Conservation (phyloP, 2,113 vertebrate species). For the Syrmaticus mikado region DNA sequence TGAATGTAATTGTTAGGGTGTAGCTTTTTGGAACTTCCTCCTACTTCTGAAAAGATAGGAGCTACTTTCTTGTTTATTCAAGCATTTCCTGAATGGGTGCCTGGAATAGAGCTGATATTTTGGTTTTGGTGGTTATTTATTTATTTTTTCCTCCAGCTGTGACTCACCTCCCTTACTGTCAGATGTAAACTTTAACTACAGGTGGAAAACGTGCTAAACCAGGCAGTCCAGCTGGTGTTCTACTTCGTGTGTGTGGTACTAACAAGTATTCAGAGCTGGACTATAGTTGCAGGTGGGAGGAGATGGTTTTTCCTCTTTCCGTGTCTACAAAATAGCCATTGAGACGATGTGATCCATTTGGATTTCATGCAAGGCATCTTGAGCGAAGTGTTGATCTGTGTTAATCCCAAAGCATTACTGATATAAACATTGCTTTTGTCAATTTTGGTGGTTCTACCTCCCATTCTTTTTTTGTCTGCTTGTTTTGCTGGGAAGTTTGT, state of each 20-base stretch:
- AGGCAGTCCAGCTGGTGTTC: conserved; percentile 21
- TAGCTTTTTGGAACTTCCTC: conserved; percentile 49
- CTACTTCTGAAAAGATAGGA: conserved; percentile 1
- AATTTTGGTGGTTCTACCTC: background rate
- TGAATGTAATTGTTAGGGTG: conserved; percentile 35
- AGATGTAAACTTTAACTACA: conserved; percentile 28
- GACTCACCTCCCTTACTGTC: conserved; percentile 52
- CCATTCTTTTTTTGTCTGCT: rapidly evolving
- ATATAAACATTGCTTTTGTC: background rate
- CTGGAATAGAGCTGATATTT: background rate
- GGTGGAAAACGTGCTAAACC: conserved; percentile 27
- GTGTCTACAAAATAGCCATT: background rate
- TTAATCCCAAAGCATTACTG: background rate
- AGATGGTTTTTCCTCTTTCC: conserved; percentile 3
- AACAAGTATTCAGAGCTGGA: background rate
- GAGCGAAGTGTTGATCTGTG: background rate
- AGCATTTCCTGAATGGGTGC: conserved; percentile 38
- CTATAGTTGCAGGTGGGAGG: background rate
- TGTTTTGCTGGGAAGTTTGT: background rate
- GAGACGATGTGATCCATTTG: background rate
- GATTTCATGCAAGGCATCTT: background rate
- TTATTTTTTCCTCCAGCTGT: background rate
- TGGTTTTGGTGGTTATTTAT: background rate
- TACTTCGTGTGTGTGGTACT: background rate
- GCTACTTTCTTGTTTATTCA: conserved; percentile 46